Conservation (phyloP, 2,797 vertebrate genomes). For the Orestias chungarensis region DNA sequence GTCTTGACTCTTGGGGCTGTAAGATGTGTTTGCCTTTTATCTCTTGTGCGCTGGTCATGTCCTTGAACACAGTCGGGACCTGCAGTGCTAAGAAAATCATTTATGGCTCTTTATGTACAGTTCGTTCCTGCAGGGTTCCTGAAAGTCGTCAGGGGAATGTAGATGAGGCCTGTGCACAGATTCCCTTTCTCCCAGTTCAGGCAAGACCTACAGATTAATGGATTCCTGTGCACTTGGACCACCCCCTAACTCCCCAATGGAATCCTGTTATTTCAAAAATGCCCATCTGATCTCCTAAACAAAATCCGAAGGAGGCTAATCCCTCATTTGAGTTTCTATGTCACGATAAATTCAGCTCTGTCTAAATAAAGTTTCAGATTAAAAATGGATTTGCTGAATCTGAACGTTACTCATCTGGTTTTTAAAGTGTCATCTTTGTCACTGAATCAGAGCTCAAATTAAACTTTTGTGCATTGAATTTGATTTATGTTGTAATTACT, state of each 20-base stretch:
- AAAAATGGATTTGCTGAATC: conserved; percentile 20
- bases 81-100: conserved; percentile 71
- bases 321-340: conserved; percentile 28
- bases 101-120: conserved; percentile 64
- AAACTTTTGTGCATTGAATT: conserved; percentile 41
- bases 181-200: conserved; percentile 8
- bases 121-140: conserved; percentile 55
- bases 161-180: conserved; percentile 58
- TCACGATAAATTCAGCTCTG: conserved; percentile 7
- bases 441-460: conserved; percentile 32
- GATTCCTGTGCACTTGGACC: conserved; percentile 27
- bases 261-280: conserved; percentile 51
- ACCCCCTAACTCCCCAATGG: too few relatives aligned
- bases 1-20: conserved; percentile 53
- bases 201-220: conserved; percentile 45
- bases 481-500: conserved; percentile 74
- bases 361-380: conserved; percentile 26
- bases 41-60: conserved; percentile 65
- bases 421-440: conserved; percentile 43
- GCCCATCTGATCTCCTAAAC: conserved; percentile 46
- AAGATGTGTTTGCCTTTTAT: conserved; percentile 69
- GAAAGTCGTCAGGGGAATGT: conserved; percentile 64
- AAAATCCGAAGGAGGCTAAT: conserved; percentile 19
- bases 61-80: conserved; percentile 69
- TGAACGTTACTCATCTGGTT: conserved; percentile 37